Percentiles rank a stretch among this genome's conserved stretches.
Conservation (phyloP, 2,797 vertebrate species). For the Anguilla megastoma region DNA sequence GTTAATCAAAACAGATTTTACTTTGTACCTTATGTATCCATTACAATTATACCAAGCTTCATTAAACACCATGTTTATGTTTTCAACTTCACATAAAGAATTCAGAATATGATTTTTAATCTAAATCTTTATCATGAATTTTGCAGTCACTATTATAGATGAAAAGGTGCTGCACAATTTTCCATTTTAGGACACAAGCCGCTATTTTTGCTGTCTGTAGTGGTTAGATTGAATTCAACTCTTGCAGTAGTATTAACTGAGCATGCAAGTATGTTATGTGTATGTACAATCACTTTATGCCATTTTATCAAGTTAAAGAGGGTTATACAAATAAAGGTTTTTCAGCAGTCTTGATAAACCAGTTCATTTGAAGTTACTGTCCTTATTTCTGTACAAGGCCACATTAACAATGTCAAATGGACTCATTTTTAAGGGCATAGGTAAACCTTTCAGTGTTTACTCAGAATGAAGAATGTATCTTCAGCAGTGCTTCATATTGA, state of each 20-base stretch:
- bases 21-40: not conserved
- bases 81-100: too few relatives aligned
- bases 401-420: not conserved
- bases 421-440: not conserved
- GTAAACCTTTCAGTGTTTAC: not conserved
- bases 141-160: not conserved
- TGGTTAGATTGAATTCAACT: not conserved
- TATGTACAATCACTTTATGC: not conserved
- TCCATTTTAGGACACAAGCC: not conserved
- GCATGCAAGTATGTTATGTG: not conserved
- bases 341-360: not conserved
- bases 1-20: constrained; percentile 2
- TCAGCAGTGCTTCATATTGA: not conserved
- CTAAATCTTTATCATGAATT: not conserved
- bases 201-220: not conserved
- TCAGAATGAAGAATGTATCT: not conserved
- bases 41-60: not conserved
- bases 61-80: not conserved
- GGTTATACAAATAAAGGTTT: not conserved
- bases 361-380: not conserved
- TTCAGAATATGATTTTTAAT: not conserved
- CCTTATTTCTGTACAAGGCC: not conserved
- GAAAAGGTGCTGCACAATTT: not conserved
- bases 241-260: not conserved
- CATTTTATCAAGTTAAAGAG: not conserved